Percentiles rank a stretch among this genome's conserved stretches.
phyloP scores from a whole-genome alignment of 2,888 invertebrate genomes.

The Agrotis clavis region DNA sequence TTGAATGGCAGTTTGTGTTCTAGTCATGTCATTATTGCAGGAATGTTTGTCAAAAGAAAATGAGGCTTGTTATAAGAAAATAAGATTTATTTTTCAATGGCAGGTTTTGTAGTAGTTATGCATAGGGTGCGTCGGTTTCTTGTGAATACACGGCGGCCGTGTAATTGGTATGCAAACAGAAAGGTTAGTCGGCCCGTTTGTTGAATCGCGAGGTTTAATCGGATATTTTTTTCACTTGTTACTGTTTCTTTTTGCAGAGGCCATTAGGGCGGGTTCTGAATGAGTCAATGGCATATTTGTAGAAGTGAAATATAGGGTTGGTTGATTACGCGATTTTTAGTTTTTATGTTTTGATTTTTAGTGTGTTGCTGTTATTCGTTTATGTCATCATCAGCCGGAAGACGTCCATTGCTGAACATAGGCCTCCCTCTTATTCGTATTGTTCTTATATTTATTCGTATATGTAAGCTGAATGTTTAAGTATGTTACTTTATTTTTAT shows the following conservation, averaged over 20 bases:
- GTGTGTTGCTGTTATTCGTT: not conserved
- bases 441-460: too few relatives aligned
- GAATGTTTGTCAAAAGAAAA: slow-evolving; percentile 57
- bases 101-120: slow-evolving; percentile 43
- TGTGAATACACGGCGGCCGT: slow-evolving; percentile 65
- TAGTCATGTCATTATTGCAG: slow-evolving; percentile 12
- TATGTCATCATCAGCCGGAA: too few relatives aligned
- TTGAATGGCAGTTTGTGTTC: slow-evolving; percentile 38
- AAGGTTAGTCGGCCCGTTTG: slow-evolving; percentile 77
- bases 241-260: slow-evolving; percentile 61
- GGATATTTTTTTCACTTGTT: slow-evolving; percentile 63
- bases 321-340: slow-evolving; percentile 18
- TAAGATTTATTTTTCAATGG: slow-evolving; percentile 1
- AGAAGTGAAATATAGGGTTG: slow-evolving; percentile 46
- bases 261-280: slow-evolving; percentile 56
- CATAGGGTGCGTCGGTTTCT: slow-evolving; percentile 56
- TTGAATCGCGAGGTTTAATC: slow-evolving; percentile 71
- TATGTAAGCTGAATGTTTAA: too few relatives aligned
- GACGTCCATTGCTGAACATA: too few relatives aligned
- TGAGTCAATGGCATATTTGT: slow-evolving; percentile 46
- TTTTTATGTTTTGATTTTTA: not conserved
- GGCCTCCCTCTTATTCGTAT: too few relatives aligned
- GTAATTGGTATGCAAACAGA: slow-evolving; percentile 83
- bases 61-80: slow-evolving; percentile 38
- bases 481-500: too few relatives aligned